Conservation (phyloP, 2,113 vertebrate genomes). For the Gadus chalcogrammus region DNA sequence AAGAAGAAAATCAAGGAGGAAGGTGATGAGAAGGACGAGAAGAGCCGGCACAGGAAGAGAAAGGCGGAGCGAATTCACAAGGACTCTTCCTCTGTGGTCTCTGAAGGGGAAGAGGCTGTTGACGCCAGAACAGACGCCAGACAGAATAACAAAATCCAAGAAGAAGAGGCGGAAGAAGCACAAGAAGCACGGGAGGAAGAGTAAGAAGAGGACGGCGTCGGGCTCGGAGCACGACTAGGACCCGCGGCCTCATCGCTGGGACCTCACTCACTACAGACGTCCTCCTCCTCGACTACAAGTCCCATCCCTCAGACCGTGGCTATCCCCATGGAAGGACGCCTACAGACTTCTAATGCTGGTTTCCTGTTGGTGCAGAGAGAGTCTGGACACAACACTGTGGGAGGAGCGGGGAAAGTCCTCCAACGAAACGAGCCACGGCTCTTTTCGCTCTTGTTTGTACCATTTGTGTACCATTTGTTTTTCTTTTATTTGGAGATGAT, state of each 20-base stretch:
- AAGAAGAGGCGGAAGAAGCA: conserved; percentile 94
- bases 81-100: no score
- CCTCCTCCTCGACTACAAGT: conserved; percentile 34
- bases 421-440: conserved; percentile 14
- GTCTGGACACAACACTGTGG: neutral
- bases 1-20: no score
- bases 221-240: conserved; percentile 78
- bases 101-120: no score
- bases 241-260: conserved; percentile 1
- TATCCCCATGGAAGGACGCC: conserved; percentile 9
- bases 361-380: conserved; percentile 16
- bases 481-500: conserved; percentile 36
- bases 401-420: neutral
- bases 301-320: conserved; percentile 22
- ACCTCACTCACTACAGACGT: conserved; percentile 13
- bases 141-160: no score
- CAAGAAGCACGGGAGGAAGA: conserved; percentile 93
- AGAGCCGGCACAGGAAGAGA: no score
- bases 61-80: no score
- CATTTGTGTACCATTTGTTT: conserved; percentile 14
- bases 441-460: conserved; percentile 27
- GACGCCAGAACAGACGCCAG: no score
- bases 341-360: conserved; percentile 25
- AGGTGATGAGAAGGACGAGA: no score
- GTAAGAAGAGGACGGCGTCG: conserved; percentile 87